phyloP scores from a whole-genome alignment of 1,140 invertebrate species.

The Drosophila bocki region DNA sequence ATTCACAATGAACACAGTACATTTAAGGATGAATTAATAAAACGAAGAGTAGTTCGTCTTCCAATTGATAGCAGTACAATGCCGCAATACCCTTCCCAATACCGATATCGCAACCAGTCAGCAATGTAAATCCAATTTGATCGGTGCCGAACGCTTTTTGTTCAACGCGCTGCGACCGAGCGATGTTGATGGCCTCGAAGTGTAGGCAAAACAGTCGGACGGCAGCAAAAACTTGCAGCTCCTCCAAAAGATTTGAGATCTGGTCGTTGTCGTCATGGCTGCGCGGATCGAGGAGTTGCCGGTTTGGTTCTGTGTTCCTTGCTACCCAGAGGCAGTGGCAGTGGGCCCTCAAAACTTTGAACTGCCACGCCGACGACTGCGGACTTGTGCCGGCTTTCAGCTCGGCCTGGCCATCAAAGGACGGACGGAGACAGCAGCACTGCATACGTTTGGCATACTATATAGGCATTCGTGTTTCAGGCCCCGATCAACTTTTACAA shows the following conservation, averaged over 20 bases:
- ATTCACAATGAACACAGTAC: neutral
- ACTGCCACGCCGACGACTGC: conserved; percentile 75
- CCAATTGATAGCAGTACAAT: neutral
- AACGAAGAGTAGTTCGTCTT: neutral
- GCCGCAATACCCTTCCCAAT: conserved; percentile 16
- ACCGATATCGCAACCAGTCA: conserved; percentile 49
- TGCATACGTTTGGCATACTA: conserved; percentile 36
- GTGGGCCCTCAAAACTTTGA: conserved; percentile 79
- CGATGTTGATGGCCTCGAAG: conserved; percentile 54
- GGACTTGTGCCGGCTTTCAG: conserved; percentile 83
- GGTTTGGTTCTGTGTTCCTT: conserved; percentile 15
- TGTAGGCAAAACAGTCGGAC: conserved; percentile 52
- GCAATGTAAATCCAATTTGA: conserved; percentile 79
- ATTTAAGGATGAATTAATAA: neutral
- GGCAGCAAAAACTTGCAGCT: conserved; percentile 54
- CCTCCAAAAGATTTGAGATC: conserved; percentile 42
- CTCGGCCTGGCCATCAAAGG: conserved; percentile 72
- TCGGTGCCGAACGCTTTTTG: conserved; percentile 79
- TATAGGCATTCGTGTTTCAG: conserved; percentile 68
- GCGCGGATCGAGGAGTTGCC: conserved; percentile 24
- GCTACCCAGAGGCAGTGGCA: conserved; percentile 59
- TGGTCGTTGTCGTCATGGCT: conserved; percentile 26
- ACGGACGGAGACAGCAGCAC: conserved; percentile 46
- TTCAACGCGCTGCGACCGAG: conserved; percentile 44
- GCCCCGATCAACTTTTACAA: conserved; percentile 55